A percentile compares a stretch with the other conserved stretches of the same genome.
Conservation (phyloP, 2,888 invertebrate species). For the Pteria penguin region DNA sequence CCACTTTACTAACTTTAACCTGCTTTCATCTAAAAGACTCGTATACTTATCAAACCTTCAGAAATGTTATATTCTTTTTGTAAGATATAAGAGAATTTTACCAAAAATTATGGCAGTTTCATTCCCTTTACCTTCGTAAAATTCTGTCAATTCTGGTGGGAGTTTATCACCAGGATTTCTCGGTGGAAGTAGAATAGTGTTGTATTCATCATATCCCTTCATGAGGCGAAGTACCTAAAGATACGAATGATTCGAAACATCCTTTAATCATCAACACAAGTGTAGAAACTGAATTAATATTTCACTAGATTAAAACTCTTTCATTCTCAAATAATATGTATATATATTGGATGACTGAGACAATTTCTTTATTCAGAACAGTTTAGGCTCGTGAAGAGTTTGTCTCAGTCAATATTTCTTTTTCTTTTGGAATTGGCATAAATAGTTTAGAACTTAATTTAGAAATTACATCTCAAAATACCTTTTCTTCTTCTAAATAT, state of each 20-base stretch:
- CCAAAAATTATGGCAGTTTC: not conserved
- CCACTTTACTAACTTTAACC: too few species aligned
- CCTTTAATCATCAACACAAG: too few species aligned
- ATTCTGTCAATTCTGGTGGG: conserved; percentile 78
- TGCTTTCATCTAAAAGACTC: not conserved
- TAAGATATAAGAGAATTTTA: not conserved
- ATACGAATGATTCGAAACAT: too few species aligned
- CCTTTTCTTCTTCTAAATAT: conserved; percentile 80
- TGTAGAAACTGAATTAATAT: not conserved
- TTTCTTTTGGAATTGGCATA: too few species aligned
- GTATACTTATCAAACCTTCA: not conserved
- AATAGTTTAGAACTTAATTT: not conserved
- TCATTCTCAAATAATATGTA: too few species aligned
- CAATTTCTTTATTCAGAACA: too few species aligned
- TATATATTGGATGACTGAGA: too few species aligned
- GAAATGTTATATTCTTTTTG: too few species aligned
- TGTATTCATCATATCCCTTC: conserved; percentile 80
- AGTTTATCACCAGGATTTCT: conserved; percentile 78
- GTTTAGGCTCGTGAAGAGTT: too few species aligned
- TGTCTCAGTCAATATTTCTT: too few species aligned
- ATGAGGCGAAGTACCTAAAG: conserved; percentile 79
- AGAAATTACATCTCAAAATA: conserved; percentile 31
- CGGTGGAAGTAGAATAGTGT: conserved; percentile 79
- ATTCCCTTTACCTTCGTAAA: conserved; percentile 75
- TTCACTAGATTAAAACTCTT: too few species aligned